Base-by-base conservation (phyloP, 2,797 vertebrate species). In the Orientallactaga sibirica region DNA sequence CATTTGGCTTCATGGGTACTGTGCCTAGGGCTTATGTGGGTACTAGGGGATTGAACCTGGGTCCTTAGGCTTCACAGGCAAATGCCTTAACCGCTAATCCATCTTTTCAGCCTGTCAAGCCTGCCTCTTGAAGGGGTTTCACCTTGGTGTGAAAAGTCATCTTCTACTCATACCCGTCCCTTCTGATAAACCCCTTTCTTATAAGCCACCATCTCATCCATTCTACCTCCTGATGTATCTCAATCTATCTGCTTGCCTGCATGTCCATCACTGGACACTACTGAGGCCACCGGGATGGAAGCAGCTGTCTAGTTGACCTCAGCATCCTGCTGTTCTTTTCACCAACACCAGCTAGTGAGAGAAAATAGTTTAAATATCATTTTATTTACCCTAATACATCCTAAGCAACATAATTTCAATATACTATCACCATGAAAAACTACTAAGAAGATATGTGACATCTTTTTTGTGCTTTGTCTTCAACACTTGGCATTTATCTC, bases 381-480 rank as follows among this genome's bases (percentile, higher is more conserved):
- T n/a, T 92, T 74, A 79, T 73, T 67, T 87, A 70, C 83, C 19
- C 2, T 33, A 48, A 10, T 64, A 19, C 74, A 87, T 68, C 11
- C 43, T 48, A 84, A 48, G 48, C 67, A 48, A 48, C 78, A 61
- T 73, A 10, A 75, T 76, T 80, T 83, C 24, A 64, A 81, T 20
- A 19, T n/a, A 20, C 7, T 52, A 68, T 62, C 24, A 22, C n/a
- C 64, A 18, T 16, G 78, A 92, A 92, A 71, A 92, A 87, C 20
- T 71, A 87, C 29, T 73, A 55, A 85, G 37, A 61, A 84, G 75
- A 62, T 73, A 62, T 20, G 91, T 88, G 58, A 64, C 16, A 79
- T 85, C 14, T 81, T 27, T 27, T 52, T 77, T 68, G n/a, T 16
- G 33, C 41, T 33, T 43, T 9, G 20, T 74, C 55, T 92, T 83